Conservation (phyloP, 1,140 invertebrate species). For the Bacillus rossius region DNA sequence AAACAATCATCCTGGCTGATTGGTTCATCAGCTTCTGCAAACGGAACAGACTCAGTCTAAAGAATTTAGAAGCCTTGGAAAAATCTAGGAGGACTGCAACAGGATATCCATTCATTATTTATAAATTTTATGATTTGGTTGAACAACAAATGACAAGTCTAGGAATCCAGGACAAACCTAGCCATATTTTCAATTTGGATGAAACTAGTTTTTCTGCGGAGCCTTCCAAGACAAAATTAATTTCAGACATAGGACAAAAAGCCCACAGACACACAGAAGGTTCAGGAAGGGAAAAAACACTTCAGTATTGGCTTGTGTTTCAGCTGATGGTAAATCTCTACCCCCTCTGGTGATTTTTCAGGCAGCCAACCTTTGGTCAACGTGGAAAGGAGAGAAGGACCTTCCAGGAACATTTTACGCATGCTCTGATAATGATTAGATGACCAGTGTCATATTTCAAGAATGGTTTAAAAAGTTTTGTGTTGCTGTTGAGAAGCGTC, state of each 20-base stretch:
- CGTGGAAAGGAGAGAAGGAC: slow-evolving; percentile 13
- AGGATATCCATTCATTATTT: slow-evolving; percentile 22
- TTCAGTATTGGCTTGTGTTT: slow-evolving; percentile 9
- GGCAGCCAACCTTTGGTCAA: slow-evolving; percentile 5
- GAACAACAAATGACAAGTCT: slow-evolving; percentile 1
- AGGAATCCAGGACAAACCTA: slow-evolving; percentile 16
- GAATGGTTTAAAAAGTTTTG: slow-evolving; percentile 8
- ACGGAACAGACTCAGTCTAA: no score
- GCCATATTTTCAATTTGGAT: slow-evolving; percentile 17
- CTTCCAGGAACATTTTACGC: slow-evolving; percentile 16
- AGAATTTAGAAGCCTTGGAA: no score
- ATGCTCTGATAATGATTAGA: slow-evolving; percentile 12
- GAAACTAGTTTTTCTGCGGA: slow-evolving; percentile 14
- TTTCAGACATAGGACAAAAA: slow-evolving; percentile 13
- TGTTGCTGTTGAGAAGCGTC: slow-evolving; percentile 5
- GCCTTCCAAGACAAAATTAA: slow-evolving; percentile 4
- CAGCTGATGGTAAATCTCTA: slow-evolving; percentile 9
- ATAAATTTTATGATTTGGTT: slow-evolving; percentile 17
- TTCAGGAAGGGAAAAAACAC: slow-evolving; percentile 9
- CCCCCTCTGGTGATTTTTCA: slow-evolving; percentile 13
- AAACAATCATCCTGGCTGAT: no score
- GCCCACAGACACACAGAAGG: slow-evolving; percentile 11
- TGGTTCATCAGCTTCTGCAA: no score
- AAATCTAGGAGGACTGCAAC: background rate
- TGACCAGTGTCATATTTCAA: slow-evolving; percentile 11